Conservation (phyloP, 2,113 vertebrate genomes). For the Lepus americanus region DNA sequence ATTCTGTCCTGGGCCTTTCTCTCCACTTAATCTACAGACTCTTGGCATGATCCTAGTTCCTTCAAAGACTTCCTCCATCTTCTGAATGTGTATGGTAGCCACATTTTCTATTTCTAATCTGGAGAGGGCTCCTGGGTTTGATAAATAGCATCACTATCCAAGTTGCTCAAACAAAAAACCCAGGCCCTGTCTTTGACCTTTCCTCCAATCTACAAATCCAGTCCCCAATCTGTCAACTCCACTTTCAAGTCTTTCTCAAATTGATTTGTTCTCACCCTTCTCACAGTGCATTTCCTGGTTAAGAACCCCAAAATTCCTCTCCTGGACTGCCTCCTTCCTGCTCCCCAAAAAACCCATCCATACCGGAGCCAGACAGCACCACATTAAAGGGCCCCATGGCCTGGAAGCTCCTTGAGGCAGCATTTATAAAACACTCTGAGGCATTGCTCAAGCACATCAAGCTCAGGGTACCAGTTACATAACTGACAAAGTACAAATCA, state of each 20-base stretch:
- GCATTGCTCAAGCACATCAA: neutral
- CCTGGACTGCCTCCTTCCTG: neutral
- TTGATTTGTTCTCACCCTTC: neutral
- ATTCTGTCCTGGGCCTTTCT: neutral
- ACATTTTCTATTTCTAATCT: neutral
- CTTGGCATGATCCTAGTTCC: neutral
- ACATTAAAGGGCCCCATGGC: neutral
- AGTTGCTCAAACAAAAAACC: neutral
- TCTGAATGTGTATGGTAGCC: neutral
- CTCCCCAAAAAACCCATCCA: neutral
- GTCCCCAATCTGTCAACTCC: neutral
- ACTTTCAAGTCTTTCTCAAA: slow-evolving; percentile 13
- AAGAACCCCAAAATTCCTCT: neutral
- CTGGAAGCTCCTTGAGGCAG: neutral
- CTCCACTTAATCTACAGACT: neutral
- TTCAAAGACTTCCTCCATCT: neutral
- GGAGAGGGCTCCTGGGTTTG: neutral
- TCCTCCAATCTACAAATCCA: neutral
- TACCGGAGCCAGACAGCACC: neutral
- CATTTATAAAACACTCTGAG: neutral
- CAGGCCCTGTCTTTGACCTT: too few relatives aligned
- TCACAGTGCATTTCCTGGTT: neutral
- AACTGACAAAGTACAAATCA: neutral
- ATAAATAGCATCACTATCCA: neutral
- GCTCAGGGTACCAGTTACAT: neutral